A percentile compares a stretch with the other conserved stretches of the same genome.
Conservation (phyloP, 2,888 invertebrate genomes). For the Nephrotoma appendiculata region DNA sequence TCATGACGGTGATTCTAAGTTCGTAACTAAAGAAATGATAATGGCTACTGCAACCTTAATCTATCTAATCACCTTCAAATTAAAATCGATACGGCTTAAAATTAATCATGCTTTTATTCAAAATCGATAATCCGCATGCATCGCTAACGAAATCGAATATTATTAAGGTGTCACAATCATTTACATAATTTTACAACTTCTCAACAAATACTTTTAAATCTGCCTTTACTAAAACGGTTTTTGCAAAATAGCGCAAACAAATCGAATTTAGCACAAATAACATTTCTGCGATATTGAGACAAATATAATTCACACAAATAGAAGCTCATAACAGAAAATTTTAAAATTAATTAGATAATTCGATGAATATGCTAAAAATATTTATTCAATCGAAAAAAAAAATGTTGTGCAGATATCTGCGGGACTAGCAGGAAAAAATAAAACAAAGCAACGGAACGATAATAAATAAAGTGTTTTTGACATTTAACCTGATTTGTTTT, state of each 20-base stretch:
- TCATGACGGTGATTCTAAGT: too few relatives aligned
- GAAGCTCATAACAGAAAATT: neutral
- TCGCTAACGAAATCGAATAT: too few relatives aligned
- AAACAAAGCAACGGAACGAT: neutral
- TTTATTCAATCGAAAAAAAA: neutral
- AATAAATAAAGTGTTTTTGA: neutral
- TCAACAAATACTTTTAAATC: too few relatives aligned
- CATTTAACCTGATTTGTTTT: neutral
- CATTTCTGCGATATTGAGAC: neutral
- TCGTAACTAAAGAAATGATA: too few relatives aligned
- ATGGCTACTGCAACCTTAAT: too few relatives aligned
- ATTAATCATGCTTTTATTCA: too few relatives aligned
- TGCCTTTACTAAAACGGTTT: neutral
- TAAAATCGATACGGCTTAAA: too few relatives aligned
- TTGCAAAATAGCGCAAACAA: neutral
- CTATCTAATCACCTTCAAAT: too few relatives aligned
- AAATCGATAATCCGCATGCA: too few relatives aligned
- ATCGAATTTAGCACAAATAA: neutral
- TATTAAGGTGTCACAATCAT: too few relatives aligned
- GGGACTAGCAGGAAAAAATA: neutral
- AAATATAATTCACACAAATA: neutral
- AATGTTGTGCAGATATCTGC: neutral
- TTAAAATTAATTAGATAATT: neutral
- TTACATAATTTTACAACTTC: too few relatives aligned
- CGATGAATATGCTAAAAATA: neutral